These are phyloP conservation scores for Omphaloscelis lunosa DNA, from an alignment of 2,888 invertebrate species.

Conservation along the genomic window DNA sequence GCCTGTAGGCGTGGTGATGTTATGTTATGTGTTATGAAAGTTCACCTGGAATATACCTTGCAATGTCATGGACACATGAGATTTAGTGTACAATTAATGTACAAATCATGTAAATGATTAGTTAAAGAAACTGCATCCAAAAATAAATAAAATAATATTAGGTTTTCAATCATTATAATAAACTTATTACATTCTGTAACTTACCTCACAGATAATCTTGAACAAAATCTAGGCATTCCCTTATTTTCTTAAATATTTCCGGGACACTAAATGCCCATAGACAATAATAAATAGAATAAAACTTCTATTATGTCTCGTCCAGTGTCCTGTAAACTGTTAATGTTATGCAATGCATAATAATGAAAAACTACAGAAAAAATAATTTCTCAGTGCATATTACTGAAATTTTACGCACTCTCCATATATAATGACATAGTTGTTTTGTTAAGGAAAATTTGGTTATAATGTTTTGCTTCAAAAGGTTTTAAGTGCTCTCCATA, in stretches of 20 bases:
- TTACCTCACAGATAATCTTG: not conserved
- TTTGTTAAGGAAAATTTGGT: slow-evolving; percentile 4
- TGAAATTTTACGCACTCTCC: not conserved
- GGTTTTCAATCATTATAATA: not conserved
- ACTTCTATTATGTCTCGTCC: too few relatives aligned
- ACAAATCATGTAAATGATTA: not conserved
- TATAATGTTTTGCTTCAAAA: not conserved
- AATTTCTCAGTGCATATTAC: not conserved
- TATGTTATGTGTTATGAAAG: too few relatives aligned
- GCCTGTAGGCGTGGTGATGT: too few relatives aligned
- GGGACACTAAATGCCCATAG: too few relatives aligned
- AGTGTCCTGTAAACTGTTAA: not conserved
- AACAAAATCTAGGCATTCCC: not conserved
- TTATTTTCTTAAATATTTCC: not conserved
- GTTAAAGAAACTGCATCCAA: not conserved
- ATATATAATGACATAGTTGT: too few relatives aligned
- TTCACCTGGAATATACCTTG: slow-evolving; percentile 10
- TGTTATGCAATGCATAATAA: not conserved
- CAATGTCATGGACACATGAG: slow-evolving; percentile 16
- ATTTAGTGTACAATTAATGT: not conserved
- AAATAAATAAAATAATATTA: not conserved
- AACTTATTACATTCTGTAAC: not conserved
- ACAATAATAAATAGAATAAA: too few relatives aligned
- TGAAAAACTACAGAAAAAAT: not conserved
- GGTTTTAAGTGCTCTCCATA: not conserved